Conservation (phyloP, 2,113 vertebrate species). For the Oreochromis aureus region DNA sequence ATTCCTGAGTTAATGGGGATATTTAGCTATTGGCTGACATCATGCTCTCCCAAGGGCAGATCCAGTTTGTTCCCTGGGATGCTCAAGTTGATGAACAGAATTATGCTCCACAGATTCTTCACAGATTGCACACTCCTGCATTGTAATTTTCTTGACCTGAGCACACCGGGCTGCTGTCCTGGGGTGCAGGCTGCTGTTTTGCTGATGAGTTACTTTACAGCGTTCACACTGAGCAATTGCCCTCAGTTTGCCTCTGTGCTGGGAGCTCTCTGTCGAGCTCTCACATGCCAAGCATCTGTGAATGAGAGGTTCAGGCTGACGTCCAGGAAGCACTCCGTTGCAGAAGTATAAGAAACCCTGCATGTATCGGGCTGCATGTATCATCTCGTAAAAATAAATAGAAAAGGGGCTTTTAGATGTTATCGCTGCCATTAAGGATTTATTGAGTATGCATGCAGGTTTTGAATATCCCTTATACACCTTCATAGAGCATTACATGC, state of each 20-base stretch:
- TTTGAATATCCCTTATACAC: neutral
- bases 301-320: slow-evolving; percentile 30
- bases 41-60: slow-evolving; percentile 9
- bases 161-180: slow-evolving; percentile 36
- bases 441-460: slow-evolving; percentile 2
- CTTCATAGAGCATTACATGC: neutral
- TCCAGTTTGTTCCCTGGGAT: slow-evolving; percentile 10
- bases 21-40: neutral
- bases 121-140: slow-evolving; percentile 35
- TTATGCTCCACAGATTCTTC: slow-evolving; percentile 36
- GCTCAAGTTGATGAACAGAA: slow-evolving; percentile 32
- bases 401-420: neutral
- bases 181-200: slow-evolving; percentile 53
- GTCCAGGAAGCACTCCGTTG: slow-evolving; percentile 25
- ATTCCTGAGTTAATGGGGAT: neutral
- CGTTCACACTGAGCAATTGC: slow-evolving; percentile 53
- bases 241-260: slow-evolving; percentile 49
- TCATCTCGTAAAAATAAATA: slow-evolving; percentile 17
- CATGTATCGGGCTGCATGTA: neutral
- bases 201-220: slow-evolving; percentile 61
- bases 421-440: neutral
- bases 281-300: slow-evolving; percentile 45
- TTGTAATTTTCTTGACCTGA: slow-evolving; percentile 52
- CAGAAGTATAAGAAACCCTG: neutral
- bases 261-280: slow-evolving; percentile 33